A percentile compares a stretch with the other conserved stretches of the same genome.
phyloP scores from a whole-genome alignment of 2,888 invertebrate species.

The Dolichopus griseipennis region DNA sequence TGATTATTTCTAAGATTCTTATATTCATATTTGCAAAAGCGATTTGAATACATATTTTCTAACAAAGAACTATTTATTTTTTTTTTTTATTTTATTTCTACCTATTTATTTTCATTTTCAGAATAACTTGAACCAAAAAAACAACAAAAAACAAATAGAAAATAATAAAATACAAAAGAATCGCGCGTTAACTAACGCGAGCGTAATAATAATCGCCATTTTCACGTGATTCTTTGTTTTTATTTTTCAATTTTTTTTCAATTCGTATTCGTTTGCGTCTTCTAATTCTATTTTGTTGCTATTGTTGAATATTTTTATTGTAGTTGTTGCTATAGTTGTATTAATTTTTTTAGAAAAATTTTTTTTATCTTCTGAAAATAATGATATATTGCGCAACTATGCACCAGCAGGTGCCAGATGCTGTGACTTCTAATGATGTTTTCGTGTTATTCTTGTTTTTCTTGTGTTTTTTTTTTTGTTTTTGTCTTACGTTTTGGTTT shows the following conservation, averaged over 20 bases:
- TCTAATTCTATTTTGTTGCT: not conserved
- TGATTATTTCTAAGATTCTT: no score
- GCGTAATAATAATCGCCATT: not conserved
- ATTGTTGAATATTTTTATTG: not conserved
- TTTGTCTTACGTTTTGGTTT: not conserved
- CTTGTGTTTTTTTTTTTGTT: not conserved
- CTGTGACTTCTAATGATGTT: not conserved
- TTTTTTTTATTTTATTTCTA: no score
- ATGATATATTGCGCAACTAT: constrained; percentile 6
- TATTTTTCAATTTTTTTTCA: not conserved
- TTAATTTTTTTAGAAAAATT: not conserved
- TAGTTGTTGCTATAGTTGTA: no score
- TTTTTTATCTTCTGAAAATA: not conserved
- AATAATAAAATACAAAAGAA: not conserved
- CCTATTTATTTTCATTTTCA: not conserved
- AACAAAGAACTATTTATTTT: no score
- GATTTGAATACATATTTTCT: no score
- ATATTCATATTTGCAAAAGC: no score
- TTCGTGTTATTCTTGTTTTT: not conserved
- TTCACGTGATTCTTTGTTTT: not conserved
- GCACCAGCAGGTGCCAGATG: not conserved
- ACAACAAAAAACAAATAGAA: not conserved
- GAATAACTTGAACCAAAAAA: not conserved
- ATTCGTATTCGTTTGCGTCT: not conserved
- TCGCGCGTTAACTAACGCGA: not conserved